Conservation (phyloP, 2,113 vertebrate species). For the Vombatus ursinus region DNA sequence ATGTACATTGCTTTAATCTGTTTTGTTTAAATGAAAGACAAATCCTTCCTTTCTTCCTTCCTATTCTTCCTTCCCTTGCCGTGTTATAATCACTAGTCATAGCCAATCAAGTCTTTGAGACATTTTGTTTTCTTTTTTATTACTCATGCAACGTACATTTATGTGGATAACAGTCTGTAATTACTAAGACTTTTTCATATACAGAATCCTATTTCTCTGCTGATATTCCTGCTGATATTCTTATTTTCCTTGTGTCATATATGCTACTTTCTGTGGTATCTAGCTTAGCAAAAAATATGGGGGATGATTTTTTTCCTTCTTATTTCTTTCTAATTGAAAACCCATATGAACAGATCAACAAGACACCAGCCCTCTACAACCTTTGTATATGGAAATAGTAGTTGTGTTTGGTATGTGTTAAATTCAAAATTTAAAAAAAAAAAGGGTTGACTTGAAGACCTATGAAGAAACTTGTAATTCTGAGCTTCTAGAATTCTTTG, state of each 20-base stretch:
- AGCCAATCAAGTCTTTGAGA: not conserved
- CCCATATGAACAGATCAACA: not conserved
- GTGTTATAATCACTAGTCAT: not conserved
- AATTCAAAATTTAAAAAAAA: not conserved
- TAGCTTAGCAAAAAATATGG: not conserved
- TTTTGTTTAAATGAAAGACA: not conserved
- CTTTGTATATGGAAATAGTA: not conserved
- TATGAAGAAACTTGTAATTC: not conserved
- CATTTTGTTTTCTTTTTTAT: not conserved
- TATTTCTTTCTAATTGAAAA: not conserved
- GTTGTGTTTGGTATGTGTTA: not conserved
- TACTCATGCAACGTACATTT: not conserved
- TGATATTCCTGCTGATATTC: not conserved
- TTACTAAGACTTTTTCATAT: not conserved
- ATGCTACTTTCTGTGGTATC: not conserved
- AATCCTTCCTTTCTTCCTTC: not conserved
- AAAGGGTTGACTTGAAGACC: not conserved
- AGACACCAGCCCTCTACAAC: not conserved
- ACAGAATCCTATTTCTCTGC: not conserved
- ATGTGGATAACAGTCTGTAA: not conserved
- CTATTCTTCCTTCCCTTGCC: not conserved
- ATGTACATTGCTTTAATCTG: not conserved
- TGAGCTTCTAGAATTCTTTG: not conserved
- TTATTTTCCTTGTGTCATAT: not conserved
- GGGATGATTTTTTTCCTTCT: not conserved